Base-by-base conservation (phyloP, 2,888 invertebrate genomes). In the Cephus sareptanus region DNA sequence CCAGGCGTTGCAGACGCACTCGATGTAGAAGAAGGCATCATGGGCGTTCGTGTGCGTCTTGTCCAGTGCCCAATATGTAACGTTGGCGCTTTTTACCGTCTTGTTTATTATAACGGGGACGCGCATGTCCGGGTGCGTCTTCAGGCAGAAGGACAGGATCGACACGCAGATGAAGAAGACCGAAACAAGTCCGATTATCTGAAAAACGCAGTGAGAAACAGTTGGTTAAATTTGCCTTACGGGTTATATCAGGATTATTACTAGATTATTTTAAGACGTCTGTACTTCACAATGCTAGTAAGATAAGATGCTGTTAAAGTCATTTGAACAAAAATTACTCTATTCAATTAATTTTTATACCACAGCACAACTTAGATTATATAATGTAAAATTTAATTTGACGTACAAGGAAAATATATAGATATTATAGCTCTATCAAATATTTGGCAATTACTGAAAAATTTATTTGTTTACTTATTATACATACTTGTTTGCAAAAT, bases 81-180 rank as follows among this genome's bases (percentile, higher is more conserved):
- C 95, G 89, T 94, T 94, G 74, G 96, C 95, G 73, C 95, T 96
- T 85, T 94, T 94, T 87, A 97, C 96, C 81, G 96, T 94, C 88
- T 95, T 94, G 93, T 97, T 96, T 87, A 94, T 94, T 86, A 98
- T 96, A 88, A 96, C 95, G 82, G 98, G 98, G 89, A 97, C 97
- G 89, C 98, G 94, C 97, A 99, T 97, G 92, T 98, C 99, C 83
- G 99, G 99, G 93, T 99, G 99, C 75, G 99, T 99, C 94, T 99
- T 99, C 91, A 99, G 95, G 94, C 99, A 99, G 94, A 99, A 99
- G 87, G 99, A 98, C 92, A 99, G 94, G 92, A 99, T 99, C 86
- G 99, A 99, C 86, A 99, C 97, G 93, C 99, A 98, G 92, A 99
- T 99, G 95, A 99, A 99, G 94, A 99, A 99, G 90, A 99, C 98